Evolutionary conservation across 2,113 vertebrate species (phyloP).

Genomic region (Mustela lutreola): DNA sequence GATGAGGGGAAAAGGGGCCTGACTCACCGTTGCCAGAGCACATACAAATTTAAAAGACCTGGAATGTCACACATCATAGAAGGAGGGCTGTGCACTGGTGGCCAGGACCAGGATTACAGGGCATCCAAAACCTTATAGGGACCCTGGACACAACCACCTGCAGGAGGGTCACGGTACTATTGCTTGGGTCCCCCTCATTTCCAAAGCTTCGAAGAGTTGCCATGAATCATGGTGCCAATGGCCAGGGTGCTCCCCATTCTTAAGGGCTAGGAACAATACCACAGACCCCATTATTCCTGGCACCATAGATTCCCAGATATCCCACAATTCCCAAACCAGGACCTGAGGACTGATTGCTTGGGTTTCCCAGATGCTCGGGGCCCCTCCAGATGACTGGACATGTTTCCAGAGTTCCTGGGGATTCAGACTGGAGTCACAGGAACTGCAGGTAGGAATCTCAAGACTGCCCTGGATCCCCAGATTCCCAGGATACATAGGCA

Average conservation of each 20-base stretch:
- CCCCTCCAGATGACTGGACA: no score
- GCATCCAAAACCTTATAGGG: fast-evolving
- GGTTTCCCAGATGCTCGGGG: not conserved
- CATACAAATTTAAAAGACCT: not conserved
- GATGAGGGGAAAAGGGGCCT: fast-evolving
- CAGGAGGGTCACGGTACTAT: fast-evolving
- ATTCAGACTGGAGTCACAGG: no score
- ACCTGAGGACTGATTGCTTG: no score
- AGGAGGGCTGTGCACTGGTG: fast-evolving
- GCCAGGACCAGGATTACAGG: not conserved
- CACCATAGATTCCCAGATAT: not conserved
- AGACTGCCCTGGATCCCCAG: no score
- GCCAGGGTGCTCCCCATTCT: not conserved
- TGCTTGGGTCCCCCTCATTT: no score
- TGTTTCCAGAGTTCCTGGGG: no score
- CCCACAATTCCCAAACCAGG: not conserved
- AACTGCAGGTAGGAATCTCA: no score
- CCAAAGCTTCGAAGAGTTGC: not conserved
- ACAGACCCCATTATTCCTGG: not conserved
- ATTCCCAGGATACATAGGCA: not conserved
- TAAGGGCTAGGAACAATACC: not conserved
- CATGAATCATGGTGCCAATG: not conserved
- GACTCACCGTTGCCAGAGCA: no score
- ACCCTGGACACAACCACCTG: not conserved
- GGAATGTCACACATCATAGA: not conserved